A percentile compares a stretch with the other conserved stretches of the same genome.
These are phyloP conservation scores for Montifringilla adamsi DNA, from an alignment of 2,113 vertebrate genomes.

Conservation along the genomic window DNA sequence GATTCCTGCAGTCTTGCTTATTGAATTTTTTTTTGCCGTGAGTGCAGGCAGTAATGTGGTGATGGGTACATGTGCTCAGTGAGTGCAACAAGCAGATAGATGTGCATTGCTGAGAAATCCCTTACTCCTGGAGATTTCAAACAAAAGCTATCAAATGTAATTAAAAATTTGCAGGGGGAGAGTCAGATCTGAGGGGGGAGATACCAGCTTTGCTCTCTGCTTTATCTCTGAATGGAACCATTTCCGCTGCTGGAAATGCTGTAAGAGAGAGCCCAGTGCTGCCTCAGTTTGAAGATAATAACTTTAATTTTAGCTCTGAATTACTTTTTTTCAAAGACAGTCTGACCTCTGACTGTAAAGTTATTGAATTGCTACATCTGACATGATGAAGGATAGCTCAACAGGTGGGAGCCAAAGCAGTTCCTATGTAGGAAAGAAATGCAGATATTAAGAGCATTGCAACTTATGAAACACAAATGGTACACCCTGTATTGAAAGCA, in stretches of 20 bases:
- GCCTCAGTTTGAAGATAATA: slow-evolving; percentile 75
- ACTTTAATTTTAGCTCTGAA: slow-evolving; percentile 79
- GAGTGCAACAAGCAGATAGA: slow-evolving; percentile 42
- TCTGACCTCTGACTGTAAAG: slow-evolving; percentile 77
- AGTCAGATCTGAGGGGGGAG: slow-evolving; percentile 47
- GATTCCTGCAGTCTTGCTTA: neutral
- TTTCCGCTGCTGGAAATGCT: slow-evolving; percentile 20
- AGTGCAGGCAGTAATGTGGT: neutral
- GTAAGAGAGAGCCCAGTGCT: neutral
- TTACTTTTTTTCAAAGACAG: slow-evolving; percentile 77
- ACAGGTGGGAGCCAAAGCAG: slow-evolving; percentile 3
- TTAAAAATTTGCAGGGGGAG: slow-evolving; percentile 35
- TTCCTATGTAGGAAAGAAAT: slow-evolving; percentile 3
- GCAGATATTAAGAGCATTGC: slow-evolving; percentile 55
- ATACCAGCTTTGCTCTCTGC: slow-evolving; percentile 45
- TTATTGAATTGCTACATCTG: slow-evolving; percentile 73
- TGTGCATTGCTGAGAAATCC: slow-evolving; percentile 33
- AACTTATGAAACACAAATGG: neutral
- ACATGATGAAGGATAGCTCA: slow-evolving; percentile 22
- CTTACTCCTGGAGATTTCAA: slow-evolving; percentile 42
- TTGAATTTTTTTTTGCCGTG: neutral
- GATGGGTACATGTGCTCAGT: neutral
- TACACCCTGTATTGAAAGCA: neutral
- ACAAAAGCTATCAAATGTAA: slow-evolving; percentile 56
- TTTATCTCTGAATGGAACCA: slow-evolving; percentile 34